Evolutionary conservation across 2,113 vertebrate genomes (phyloP), one percentile per base, ranked within the genome.

Genomic region (Boulengeromyrus knoepffleri): DNA sequence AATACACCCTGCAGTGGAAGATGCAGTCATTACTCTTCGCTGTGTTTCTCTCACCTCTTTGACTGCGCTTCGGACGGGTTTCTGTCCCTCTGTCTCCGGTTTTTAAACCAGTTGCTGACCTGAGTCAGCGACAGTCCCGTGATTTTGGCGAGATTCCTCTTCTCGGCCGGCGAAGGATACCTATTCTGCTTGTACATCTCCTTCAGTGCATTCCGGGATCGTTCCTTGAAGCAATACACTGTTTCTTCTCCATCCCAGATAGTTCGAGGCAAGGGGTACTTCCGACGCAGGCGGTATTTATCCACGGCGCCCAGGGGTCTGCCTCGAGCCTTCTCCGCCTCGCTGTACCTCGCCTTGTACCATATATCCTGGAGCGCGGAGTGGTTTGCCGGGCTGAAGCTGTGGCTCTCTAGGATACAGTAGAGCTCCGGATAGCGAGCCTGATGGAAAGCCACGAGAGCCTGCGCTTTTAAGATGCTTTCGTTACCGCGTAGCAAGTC

Each of bases 91-190:
- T 99, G 99, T 89, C 99, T 95, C 91, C 98, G 96, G 96, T 99
- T 99, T 96, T 99, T 99, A 96, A 99, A 99, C 98, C 99, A 99
- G 97, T 99, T 99, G 98, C 98, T 99, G 97, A 99, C 98, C 95
- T 99, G 99, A 85, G 98, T 99, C 95, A 99, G 96, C 93, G 98
- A 99, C 91, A 99, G 97, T 93, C 99, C 98, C 52, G 99, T 99
- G 95, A 98, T 97, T 96, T 98, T 99, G 93, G 98, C 98, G 93
- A 99, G 97, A 94, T 99, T 97, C 92, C 99, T 95, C 94, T 99
- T 99, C 94, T 98, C 99, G 85, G 98, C 97, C 1, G 98, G 99
- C 90, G 98, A 99, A 0, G 99, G 99, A 95, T 99, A 99, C 91
- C 98, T 97, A 95, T 99, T 99, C 93, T 97, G 97, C 90, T 97